Conservation (phyloP, 2,113 vertebrate species). For the Coryphaenoides rupestris region DNA sequence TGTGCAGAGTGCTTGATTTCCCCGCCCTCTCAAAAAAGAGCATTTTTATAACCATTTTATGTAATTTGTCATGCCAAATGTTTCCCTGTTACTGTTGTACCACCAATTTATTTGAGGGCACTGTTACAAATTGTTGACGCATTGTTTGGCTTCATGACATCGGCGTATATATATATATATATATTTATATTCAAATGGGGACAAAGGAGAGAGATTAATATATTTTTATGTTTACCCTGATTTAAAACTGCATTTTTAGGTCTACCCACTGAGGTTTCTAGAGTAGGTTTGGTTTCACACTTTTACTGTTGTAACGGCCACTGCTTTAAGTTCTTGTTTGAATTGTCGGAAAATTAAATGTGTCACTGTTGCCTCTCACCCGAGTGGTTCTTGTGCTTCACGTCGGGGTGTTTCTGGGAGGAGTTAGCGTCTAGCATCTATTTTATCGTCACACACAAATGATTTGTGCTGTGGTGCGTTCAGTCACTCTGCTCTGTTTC, state of each 20-base stretch:
- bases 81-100: not conserved
- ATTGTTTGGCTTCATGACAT: not conserved
- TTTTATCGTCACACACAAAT: too few species aligned
- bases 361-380: too few species aligned
- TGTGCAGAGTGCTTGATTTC: not conserved
- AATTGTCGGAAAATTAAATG: too few species aligned
- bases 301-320: not conserved
- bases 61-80: not conserved
- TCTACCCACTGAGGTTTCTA: not conserved
- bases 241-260: not conserved
- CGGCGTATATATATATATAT: not conserved
- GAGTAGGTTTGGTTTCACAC: not conserved
- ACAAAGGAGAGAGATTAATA: slow-evolving; percentile 3
- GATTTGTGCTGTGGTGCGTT: too few species aligned
- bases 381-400: too few species aligned
- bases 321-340: not conserved
- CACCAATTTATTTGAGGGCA: not conserved
- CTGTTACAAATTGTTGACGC: not conserved
- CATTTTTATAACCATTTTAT: slow-evolving; percentile 3
- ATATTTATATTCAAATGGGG: slow-evolving; percentile 1
- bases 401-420: too few species aligned
- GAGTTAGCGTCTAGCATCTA: too few species aligned
- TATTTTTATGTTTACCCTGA: slow-evolving; percentile 2
- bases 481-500: too few species aligned
- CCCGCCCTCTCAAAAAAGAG: not conserved